phyloP scores from a whole-genome alignment of 2,888 invertebrate species.

The Cerastis leucographa region DNA sequence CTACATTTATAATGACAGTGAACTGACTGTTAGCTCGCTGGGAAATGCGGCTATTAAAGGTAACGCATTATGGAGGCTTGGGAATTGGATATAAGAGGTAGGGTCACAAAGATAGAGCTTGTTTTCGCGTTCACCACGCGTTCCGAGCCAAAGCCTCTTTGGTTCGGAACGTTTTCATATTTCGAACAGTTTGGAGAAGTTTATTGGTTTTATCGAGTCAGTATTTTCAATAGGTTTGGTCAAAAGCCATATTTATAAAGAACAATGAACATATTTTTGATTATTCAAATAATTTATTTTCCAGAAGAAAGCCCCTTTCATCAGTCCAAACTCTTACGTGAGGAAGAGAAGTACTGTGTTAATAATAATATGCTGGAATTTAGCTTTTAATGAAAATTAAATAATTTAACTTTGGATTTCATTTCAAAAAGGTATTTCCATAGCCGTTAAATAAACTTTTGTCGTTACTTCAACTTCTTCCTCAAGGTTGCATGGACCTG shows the following conservation, averaged over 20 bases:
- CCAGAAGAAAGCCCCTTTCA: neutral
- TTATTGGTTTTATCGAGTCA: neutral
- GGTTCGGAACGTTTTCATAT: neutral
- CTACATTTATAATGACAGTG: conserved; percentile 76
- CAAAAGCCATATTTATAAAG: neutral
- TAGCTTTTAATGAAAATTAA: neutral
- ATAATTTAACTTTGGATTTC: neutral
- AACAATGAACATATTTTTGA: neutral
- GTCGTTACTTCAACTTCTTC: neutral
- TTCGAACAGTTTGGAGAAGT: neutral
- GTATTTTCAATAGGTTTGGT: too few relatives aligned
- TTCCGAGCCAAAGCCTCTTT: too few relatives aligned
- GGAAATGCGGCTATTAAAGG: conserved; percentile 96
- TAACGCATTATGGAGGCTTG: conserved; percentile 61
- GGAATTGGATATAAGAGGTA: neutral
- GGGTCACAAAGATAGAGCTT: neutral
- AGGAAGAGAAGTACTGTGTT: neutral
- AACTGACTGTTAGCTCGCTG: conserved; percentile 91
- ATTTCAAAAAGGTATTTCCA: neutral
- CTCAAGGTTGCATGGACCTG: conserved; percentile 94
- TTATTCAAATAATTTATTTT: neutral
- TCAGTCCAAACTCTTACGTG: neutral
- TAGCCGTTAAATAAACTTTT: neutral
- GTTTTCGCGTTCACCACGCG: too few relatives aligned
- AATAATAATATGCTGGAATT: neutral